phyloP scores from a whole-genome alignment of 2,797 vertebrate genomes.

The Cuniculus paca region DNA sequence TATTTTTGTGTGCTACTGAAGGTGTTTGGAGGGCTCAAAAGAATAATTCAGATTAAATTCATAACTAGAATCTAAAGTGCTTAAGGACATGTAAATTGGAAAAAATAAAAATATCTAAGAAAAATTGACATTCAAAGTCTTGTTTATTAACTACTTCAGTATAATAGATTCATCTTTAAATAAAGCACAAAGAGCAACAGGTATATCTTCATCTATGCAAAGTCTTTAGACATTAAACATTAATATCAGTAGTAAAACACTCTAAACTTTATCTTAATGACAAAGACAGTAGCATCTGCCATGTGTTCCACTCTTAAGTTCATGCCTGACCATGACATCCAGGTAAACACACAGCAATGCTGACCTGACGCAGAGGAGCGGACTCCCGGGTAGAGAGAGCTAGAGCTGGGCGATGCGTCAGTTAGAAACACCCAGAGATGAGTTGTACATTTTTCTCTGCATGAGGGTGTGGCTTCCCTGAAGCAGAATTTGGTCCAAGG shows the following conservation, averaged over 20 bases:
- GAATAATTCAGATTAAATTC: not conserved
- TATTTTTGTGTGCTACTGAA: not conserved
- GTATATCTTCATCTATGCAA: not conserved
- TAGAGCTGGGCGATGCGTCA: not conserved
- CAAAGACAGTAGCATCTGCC: not conserved
- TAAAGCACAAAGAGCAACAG: not conserved
- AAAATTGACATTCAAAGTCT: not conserved
- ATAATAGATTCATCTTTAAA: not conserved
- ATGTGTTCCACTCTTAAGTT: not conserved
- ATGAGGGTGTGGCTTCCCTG: not conserved
- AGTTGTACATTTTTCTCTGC: not conserved
- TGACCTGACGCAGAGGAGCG: not conserved
- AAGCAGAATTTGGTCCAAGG: not conserved
- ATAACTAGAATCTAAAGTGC: no score
- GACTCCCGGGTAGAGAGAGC: not conserved
- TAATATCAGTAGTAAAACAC: not conserved
- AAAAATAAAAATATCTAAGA: no score
- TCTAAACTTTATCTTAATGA: not conserved
- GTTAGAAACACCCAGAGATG: not conserved
- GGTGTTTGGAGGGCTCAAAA: not conserved
- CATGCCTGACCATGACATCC: not conserved
- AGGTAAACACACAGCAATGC: not conserved
- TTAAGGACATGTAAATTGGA: no score
- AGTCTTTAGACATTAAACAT: conserved; percentile 24
- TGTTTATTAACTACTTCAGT: not conserved